A percentile compares a stretch with the other conserved stretches of the same genome.
phyloP scores from a whole-genome alignment of 2,888 invertebrate genomes.

The Apantesis nais region DNA sequence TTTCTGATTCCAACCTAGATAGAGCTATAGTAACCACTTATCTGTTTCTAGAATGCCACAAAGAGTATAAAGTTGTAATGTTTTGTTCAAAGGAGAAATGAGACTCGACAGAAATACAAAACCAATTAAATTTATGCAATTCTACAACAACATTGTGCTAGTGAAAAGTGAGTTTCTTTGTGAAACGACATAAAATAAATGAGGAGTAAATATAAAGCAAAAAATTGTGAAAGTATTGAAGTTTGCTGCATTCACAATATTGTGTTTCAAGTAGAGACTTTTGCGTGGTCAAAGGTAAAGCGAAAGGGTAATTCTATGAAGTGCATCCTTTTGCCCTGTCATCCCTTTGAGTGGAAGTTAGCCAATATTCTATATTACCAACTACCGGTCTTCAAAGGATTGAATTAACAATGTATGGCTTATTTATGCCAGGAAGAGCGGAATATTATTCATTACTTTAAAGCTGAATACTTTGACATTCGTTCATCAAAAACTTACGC shows the following conservation, averaged over 20 bases:
- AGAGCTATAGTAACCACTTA: too few species aligned
- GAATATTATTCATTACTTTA: neutral
- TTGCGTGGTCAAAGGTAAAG: neutral
- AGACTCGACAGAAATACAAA: too few species aligned
- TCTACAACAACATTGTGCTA: too few species aligned
- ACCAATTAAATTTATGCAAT: too few species aligned
- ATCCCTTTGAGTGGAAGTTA: conserved; percentile 3
- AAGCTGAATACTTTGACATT: neutral
- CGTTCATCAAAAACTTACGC: neutral
- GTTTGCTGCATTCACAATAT: neutral
- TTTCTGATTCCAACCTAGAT: too few species aligned
- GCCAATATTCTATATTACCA: neutral
- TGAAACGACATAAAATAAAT: neutral
- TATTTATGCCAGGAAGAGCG: neutral
- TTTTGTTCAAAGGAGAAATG: too few species aligned
- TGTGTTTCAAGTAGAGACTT: neutral
- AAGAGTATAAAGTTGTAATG: too few species aligned
- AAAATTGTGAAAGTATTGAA: neutral
- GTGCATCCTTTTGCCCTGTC: too few species aligned
- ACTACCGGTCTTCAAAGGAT: neutral
- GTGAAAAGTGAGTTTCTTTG: neutral
- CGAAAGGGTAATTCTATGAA: neutral
- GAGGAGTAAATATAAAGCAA: neutral
- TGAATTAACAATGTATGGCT: neutral
- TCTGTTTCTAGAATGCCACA: too few species aligned